Conservation (phyloP, 2,113 vertebrate genomes). For the Chaetura pelagica region DNA sequence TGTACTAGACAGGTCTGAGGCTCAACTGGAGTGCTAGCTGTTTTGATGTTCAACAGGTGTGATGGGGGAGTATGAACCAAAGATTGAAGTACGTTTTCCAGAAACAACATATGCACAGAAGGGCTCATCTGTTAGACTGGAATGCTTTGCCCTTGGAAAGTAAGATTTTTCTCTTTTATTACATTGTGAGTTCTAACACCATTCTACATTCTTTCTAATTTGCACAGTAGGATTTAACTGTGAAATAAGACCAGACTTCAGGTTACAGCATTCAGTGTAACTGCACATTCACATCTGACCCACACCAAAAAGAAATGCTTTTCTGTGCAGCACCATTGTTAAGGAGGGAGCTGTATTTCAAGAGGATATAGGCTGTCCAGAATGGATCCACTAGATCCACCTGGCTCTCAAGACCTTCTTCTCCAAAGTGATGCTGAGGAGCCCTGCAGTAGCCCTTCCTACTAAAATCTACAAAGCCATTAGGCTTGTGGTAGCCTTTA, state of each 20-base stretch:
- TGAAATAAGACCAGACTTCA: background rate
- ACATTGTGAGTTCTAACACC: background rate
- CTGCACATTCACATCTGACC: background rate
- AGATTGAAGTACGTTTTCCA: constrained; percentile 90
- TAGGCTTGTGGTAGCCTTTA: background rate
- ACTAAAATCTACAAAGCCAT: background rate
- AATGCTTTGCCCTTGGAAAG: constrained; percentile 94
- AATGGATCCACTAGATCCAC: background rate
- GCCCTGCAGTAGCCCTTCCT: background rate
- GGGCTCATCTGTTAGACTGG: constrained; percentile 87
- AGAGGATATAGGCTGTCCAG: background rate
- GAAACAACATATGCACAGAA: constrained; percentile 79
- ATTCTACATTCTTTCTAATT: background rate
- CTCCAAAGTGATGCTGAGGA: background rate
- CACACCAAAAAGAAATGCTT: background rate
- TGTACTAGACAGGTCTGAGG: background rate
- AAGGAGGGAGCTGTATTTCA: background rate
- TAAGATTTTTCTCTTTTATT: constrained; percentile 74
- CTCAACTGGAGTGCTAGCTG: constrained; percentile 62
- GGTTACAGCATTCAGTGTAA: background rate
- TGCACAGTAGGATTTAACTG: background rate
- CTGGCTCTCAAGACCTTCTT: background rate
- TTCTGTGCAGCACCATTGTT: background rate
- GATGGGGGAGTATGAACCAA: constrained; percentile 94
- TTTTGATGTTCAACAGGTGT: constrained; percentile 82